A percentile compares a stretch with the other conserved stretches of the same genome.
These are phyloP conservation scores for Pseudopleuronectes americanus DNA, from an alignment of 2,797 vertebrate genomes.

Conservation along the genomic window DNA sequence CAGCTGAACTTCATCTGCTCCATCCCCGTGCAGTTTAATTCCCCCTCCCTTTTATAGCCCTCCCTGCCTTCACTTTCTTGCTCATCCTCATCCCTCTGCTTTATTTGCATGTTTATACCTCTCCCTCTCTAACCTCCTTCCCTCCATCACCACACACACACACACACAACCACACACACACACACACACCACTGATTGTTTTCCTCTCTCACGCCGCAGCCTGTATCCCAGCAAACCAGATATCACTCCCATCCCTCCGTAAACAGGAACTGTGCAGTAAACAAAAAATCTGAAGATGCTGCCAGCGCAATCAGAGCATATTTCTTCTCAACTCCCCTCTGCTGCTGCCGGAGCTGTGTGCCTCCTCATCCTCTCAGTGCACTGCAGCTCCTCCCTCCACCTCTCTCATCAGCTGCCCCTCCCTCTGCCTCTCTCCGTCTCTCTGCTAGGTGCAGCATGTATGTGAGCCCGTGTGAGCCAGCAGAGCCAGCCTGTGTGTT, in stretches of 20 bases:
- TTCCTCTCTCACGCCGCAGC: conserved; percentile 1
- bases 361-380: conserved; percentile 71
- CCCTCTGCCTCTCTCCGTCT: conserved; percentile 73
- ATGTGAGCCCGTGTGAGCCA: conserved; percentile 78
- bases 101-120: conserved; percentile 43
- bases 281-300: conserved; percentile 48
- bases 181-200: conserved; percentile 3
- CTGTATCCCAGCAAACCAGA: conserved; percentile 21
- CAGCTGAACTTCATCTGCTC: conserved; percentile 27
- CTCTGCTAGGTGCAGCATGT: conserved; percentile 80
- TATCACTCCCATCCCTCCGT: conserved; percentile 24
- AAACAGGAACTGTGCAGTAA: conserved; percentile 45
- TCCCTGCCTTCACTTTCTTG: conserved; percentile 1
- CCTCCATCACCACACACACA: conserved; percentile 17
- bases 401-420: conserved; percentile 63
- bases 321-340: conserved; percentile 61
- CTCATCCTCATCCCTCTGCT: conserved; percentile 26
- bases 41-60: not conserved
- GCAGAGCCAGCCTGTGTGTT: conserved; percentile 77
- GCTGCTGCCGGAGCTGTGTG: conserved; percentile 59
- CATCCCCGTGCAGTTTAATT: conserved; percentile 23
- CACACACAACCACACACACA: conserved; percentile 10
- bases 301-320: conserved; percentile 57
- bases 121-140: conserved; percentile 38
- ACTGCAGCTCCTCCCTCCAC: conserved; percentile 82